Percentiles rank a stretch among this genome's conserved stretches.
phyloP scores from a whole-genome alignment of 2,888 invertebrate species.

The Augiades crinisus region DNA sequence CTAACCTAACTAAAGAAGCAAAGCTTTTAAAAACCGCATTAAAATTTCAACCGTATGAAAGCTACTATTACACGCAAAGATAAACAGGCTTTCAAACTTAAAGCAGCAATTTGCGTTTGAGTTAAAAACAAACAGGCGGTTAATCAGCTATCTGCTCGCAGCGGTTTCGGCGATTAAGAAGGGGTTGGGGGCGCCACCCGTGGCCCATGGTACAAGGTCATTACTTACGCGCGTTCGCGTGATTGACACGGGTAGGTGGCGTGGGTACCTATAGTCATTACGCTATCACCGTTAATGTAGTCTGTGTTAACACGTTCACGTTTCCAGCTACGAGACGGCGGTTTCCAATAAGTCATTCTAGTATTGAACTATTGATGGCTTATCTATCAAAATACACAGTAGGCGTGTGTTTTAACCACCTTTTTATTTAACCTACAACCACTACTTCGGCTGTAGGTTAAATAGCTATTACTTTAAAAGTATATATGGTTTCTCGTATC shows the following conservation, averaged over 20 bases:
- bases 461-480: too few species aligned
- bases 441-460: too few species aligned
- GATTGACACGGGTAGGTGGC: conserved; percentile 41
- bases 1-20: too few species aligned
- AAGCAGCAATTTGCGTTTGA: too few species aligned
- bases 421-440: background rate
- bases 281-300: conserved; percentile 16
- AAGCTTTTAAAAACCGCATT: too few species aligned
- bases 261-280: conserved; percentile 27
- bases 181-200: background rate
- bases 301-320: conserved; percentile 23
- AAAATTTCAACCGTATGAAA: too few species aligned
- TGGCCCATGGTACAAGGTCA: conserved; percentile 51
- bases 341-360: conserved; percentile 19
- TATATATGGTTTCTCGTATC: too few species aligned
- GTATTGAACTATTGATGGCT: background rate
- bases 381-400: background rate
- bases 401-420: background rate
- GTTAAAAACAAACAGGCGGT: conserved; percentile 1
- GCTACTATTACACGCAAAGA: too few species aligned
- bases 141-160: conserved; percentile 6
- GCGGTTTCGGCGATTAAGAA: conserved; percentile 18
- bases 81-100: too few species aligned
- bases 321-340: conserved; percentile 6
- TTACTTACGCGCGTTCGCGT: conserved; percentile 48